These are phyloP conservation scores for Petromus typicus DNA, from an alignment of 2,113 vertebrate genomes.

Conservation along the genomic window DNA sequence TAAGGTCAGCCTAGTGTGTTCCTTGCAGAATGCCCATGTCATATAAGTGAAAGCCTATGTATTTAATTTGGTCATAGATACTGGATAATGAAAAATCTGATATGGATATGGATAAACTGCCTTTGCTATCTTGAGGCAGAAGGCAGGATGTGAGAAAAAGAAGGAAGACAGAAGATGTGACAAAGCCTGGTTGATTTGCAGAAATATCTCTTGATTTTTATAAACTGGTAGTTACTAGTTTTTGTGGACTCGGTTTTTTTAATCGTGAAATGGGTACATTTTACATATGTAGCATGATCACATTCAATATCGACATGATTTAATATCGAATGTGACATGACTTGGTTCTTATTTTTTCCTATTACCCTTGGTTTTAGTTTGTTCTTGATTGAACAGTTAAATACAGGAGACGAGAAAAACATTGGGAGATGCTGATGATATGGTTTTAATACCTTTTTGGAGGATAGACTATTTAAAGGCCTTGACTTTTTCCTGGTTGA, in stretches of 20 bases:
- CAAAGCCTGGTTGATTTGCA: background rate
- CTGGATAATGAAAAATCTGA: too few relatives aligned
- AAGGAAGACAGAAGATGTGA: background rate
- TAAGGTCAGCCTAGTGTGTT: background rate
- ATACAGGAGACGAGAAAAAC: background rate
- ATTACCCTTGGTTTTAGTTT: conserved; percentile 48
- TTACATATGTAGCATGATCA: too few relatives aligned
- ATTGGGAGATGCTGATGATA: background rate
- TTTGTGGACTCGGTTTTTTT: background rate
- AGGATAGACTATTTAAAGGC: background rate
- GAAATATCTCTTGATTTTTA: background rate
- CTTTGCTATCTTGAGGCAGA: background rate
- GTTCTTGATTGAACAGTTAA: background rate
- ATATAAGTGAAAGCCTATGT: background rate
- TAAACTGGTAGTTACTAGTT: background rate
- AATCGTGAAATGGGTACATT: too few relatives aligned
- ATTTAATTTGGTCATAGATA: background rate
- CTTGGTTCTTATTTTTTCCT: too few relatives aligned
- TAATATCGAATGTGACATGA: too few relatives aligned
- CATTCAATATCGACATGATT: too few relatives aligned
- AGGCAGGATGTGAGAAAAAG: background rate
- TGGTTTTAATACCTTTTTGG: background rate
- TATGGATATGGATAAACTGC: background rate
- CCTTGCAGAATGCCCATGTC: background rate
- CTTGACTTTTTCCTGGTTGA: background rate